Conservation (phyloP, 1,140 invertebrate genomes). For the Leptopilina clavipes region DNA sequence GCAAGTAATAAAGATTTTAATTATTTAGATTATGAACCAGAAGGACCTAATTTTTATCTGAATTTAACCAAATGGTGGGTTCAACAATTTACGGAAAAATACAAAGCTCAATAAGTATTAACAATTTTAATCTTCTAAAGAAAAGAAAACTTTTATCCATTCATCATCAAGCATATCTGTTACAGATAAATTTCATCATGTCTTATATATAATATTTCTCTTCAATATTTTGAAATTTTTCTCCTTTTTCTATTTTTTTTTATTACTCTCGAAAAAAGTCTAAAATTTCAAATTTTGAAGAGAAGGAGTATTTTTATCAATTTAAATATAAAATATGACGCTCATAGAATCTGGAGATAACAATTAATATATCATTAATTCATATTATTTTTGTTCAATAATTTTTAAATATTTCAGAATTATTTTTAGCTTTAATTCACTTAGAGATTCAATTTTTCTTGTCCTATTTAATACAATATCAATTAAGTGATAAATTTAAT, state of each 20-base stretch:
- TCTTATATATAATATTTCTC: not conserved
- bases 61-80: constrained; percentile 78
- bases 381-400: too few relatives aligned
- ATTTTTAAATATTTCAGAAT: too few relatives aligned
- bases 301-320: not conserved
- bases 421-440: too few relatives aligned
- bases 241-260: not conserved
- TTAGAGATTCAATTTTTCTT: not conserved
- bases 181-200: constrained; percentile 3
- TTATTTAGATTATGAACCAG: constrained; percentile 77
- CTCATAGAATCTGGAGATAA: too few relatives aligned
- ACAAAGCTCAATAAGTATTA: constrained; percentile 31
- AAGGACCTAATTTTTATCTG: constrained; percentile 77
- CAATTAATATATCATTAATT: too few relatives aligned
- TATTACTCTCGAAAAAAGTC: not conserved
- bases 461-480: not conserved
- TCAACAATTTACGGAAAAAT: constrained; percentile 71
- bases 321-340: not conserved
- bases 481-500: not conserved
- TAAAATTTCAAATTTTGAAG: not conserved
- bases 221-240: not conserved
- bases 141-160: not conserved
- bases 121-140: not conserved
- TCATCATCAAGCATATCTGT: constrained; percentile 9
- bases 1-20: constrained; percentile 72